Percentiles rank a stretch among this genome's conserved stretches.
Evolutionary conservation across 2,113 vertebrate species (phyloP).

Genomic region (Chrysochloris asiatica): DNA sequence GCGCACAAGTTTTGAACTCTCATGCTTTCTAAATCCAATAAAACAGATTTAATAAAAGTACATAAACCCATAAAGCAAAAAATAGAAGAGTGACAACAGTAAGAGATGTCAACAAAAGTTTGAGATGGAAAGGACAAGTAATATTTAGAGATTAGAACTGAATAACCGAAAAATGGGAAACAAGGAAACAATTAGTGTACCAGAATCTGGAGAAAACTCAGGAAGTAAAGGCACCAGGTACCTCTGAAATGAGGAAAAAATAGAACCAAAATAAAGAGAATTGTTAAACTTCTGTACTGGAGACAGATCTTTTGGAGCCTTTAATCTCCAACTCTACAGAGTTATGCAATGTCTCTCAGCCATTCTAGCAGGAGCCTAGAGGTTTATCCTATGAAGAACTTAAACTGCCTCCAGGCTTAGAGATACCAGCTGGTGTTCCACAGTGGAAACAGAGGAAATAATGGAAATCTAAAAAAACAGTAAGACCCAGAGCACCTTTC

Average conservation of each 20-base stretch:
- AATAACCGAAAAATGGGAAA: background rate
- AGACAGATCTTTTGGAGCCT: fast-evolving
- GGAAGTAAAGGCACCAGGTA: background rate
- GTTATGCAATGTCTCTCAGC: fast-evolving
- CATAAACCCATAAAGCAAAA: background rate
- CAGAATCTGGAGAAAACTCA: background rate
- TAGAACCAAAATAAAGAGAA: background rate
- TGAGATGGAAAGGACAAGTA: background rate
- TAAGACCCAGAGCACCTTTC: background rate
- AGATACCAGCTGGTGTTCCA: background rate
- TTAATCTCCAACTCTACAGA: too few relatives aligned
- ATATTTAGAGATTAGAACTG: background rate
- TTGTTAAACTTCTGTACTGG: background rate
- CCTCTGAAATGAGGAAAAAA: background rate
- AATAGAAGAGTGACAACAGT: background rate
- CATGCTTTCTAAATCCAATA: background rate
- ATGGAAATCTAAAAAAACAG: too few relatives aligned
- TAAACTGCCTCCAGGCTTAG: background rate
- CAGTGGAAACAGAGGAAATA: background rate
- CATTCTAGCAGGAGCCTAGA: background rate
- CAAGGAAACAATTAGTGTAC: too few relatives aligned
- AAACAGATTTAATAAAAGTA: background rate
- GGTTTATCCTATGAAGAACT: background rate
- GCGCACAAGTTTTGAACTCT: too few relatives aligned
- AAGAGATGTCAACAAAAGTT: background rate